phyloP scores from a whole-genome alignment of 2,113 vertebrate genomes.

The Antidorcas marsupialis region DNA sequence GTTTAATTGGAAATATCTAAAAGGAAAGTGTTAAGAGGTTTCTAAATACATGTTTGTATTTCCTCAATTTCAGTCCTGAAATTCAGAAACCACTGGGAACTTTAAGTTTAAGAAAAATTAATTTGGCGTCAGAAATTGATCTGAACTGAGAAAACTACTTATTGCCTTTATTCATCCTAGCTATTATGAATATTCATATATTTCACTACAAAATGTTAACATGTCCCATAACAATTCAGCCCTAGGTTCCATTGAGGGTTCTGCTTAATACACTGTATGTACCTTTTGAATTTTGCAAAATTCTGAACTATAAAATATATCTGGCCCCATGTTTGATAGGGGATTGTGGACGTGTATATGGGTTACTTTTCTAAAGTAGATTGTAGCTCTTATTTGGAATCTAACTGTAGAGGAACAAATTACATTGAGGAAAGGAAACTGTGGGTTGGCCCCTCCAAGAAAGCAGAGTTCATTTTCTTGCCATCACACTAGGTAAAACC shows the following conservation, averaged over 20 bases:
- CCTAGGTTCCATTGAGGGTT: not conserved
- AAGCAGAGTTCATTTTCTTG: not conserved
- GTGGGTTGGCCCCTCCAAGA: not conserved
- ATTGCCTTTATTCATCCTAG: not conserved
- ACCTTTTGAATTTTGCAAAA: not conserved
- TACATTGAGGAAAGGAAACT: not conserved
- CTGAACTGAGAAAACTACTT: not conserved
- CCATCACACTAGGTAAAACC: not conserved
- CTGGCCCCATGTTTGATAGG: not conserved
- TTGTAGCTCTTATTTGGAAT: not conserved
- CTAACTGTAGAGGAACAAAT: not conserved
- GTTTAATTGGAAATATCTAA: not conserved
- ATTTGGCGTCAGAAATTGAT: not conserved
- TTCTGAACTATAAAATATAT: conserved; percentile 15
- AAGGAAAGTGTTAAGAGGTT: not conserved
- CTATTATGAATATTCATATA: conserved; percentile 33
- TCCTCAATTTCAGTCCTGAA: not conserved
- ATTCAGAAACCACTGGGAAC: not conserved
- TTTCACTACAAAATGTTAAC: conserved; percentile 21
- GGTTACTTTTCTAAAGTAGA: not conserved
- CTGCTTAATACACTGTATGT: not conserved
- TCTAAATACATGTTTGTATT: not conserved
- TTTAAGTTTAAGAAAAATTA: not conserved
- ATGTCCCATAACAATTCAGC: not conserved
- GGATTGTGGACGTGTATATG: not conserved